phyloP scores from a whole-genome alignment of 2,113 vertebrate genomes.

The Atrichornis clamosus region DNA sequence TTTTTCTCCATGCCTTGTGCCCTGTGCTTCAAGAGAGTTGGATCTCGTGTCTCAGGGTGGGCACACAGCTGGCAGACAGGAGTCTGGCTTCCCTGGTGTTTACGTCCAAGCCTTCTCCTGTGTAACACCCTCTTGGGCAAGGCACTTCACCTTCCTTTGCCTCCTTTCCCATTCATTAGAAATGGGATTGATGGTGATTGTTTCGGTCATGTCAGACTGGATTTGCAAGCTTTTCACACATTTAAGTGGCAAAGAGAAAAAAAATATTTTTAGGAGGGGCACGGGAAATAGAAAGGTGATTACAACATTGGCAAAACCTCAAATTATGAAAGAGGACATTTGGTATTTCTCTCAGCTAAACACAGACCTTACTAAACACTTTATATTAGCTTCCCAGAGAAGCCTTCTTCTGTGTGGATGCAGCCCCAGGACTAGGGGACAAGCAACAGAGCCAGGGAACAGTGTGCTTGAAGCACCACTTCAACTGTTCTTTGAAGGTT shows the following conservation, averaged over 20 bases:
- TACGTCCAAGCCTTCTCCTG: not conserved
- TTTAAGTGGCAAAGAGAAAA: not conserved
- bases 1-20: not conserved
- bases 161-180: not conserved
- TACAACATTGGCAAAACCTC: conserved; percentile 35
- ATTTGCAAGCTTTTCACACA: not conserved
- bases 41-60: not conserved
- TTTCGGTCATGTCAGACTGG: not conserved
- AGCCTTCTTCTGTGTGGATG: not conserved
- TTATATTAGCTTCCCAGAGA: not conserved
- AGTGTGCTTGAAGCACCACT: not conserved
- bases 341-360: conserved; percentile 14
- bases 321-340: conserved; percentile 27
- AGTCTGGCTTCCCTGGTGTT: not conserved
- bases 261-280: conserved; percentile 1
- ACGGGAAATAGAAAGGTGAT: not conserved
- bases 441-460: not conserved
- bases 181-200: not conserved
- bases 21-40: not conserved
- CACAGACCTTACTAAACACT: not conserved
- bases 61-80: not conserved
- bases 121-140: not conserved
- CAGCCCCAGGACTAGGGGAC: not conserved
- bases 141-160: not conserved
- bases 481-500: not conserved